These are phyloP conservation scores for Phytoseiulus persimilis DNA, from an alignment of 2,888 invertebrate species.

Conservation along the genomic window DNA sequence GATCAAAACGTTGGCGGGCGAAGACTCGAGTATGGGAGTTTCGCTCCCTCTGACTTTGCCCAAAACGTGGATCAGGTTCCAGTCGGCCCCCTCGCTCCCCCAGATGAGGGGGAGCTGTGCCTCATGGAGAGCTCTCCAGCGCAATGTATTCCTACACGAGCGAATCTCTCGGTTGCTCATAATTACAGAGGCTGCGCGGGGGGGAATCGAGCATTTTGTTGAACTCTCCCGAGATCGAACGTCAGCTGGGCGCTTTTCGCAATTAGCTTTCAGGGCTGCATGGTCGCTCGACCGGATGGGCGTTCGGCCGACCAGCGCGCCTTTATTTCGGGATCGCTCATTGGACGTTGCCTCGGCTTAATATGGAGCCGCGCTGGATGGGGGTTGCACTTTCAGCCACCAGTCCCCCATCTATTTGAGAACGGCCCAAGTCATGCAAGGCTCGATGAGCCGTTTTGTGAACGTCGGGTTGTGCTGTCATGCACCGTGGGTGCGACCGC, in stretches of 20 bases:
- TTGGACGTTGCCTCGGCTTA: background rate
- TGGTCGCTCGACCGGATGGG: background rate
- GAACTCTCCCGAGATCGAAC: background rate
- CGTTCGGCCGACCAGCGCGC: background rate
- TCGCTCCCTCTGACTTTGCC: too few species aligned
- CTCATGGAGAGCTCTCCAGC: too few species aligned
- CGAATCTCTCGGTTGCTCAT: background rate
- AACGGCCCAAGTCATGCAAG: background rate
- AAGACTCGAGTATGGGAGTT: too few species aligned
- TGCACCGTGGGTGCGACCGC: too few species aligned
- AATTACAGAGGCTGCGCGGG: background rate
- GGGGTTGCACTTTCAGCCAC: background rate
- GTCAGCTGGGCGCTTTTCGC: background rate
- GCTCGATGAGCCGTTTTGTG: too few species aligned
- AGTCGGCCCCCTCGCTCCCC: too few species aligned
- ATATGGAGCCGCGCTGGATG: background rate
- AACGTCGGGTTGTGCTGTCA: background rate
- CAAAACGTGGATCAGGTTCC: too few species aligned
- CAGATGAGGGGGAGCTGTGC: background rate
- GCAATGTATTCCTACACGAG: background rate
- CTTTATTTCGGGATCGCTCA: background rate
- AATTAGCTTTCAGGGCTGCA: background rate
- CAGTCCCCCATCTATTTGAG: background rate
- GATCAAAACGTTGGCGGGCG: too few species aligned
- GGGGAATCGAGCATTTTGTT: background rate